Conservation (phyloP, 2,797 vertebrate species). For the Schizothorax lantsangensis region DNA sequence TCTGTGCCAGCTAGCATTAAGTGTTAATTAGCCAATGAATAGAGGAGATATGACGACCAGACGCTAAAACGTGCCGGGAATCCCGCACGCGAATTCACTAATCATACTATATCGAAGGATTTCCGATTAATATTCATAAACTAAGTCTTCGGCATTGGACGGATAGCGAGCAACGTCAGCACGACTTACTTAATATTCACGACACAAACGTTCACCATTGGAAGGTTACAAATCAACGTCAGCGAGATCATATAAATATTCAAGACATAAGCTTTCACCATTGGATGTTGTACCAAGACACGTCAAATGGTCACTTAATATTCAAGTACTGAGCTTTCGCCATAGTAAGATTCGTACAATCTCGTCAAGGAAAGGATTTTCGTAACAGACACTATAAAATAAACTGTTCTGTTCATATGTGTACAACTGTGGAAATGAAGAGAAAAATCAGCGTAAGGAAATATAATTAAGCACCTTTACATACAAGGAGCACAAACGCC, state of each 20-base stretch:
- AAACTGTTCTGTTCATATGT: no score
- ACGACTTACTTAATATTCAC: not conserved
- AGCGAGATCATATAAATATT: not conserved
- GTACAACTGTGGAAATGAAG: not conserved
- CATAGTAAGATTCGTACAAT: conserved; percentile 21
- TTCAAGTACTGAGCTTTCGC: not conserved
- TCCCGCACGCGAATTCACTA: not conserved
- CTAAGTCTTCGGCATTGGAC: not conserved
- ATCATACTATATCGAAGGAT: conserved; percentile 16
- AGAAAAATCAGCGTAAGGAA: not conserved
- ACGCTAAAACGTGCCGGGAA: not conserved
- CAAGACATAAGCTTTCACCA: not conserved
- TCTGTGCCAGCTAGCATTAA: not conserved
- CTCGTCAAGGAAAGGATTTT: not conserved
- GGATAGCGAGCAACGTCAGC: not conserved
- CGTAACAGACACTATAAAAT: not conserved
- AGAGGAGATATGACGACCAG: not conserved
- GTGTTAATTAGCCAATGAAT: conserved; percentile 32
- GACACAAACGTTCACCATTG: not conserved
- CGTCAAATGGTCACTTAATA: not conserved
- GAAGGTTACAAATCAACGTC: not conserved
- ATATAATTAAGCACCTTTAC: not conserved
- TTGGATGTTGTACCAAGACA: not conserved
- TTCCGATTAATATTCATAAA: not conserved
- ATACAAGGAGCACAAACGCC: not conserved